Evolutionary conservation across 35 echinoderm and acorn worm genomes (phyloP), one percentile per base, ranked within the genome.

Genomic region (Hemicentrotus pulcherrimus): DNA sequence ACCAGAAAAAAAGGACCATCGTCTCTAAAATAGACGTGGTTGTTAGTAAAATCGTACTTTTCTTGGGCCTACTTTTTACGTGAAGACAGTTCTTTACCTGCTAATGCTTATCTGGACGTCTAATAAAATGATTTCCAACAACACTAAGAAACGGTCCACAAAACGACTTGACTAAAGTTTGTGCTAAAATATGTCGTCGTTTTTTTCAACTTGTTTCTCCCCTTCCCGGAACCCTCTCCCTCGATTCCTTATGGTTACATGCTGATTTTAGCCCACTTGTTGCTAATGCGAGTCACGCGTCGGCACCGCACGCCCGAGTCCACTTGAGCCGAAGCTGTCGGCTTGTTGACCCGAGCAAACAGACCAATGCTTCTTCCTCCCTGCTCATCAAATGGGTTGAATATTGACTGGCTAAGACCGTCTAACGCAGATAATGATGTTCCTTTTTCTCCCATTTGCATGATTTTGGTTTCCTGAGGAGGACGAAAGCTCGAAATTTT

Each of bases 321-420:
- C 88, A 90, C 88, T 90, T 90, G 88, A 90, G 88, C 88, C 32
- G 92, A 61, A 55, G 47, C 92, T 48, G 92, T 32, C 48, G 92
- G 58, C 46, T 32, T 55, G 31, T 55, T 94, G 47, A 94, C 47
- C 31, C 47, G 92, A 19, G 92, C 35, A 47, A 94, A 48, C 47
- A 32, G 92, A 61, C 47, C 47, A 91, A 46, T 91, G 33, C 88
- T 32, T 22, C 33, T 41, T 48, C 22, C 33, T 13, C 12, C 85
- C 33, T 35, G 88, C 33, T 91, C 88, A 41, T 41, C 47, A 48
- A 91, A 48, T 48, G 47, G 88, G 33, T 30, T 48, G 47, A 24
- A 46, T 46, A 41, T 46, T 46, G 47, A 91, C 88, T 91, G 88
- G 33, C 28, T 30, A 91, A 35, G 47, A 91, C 16, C 47, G 88